Evolutionary conservation across 2,888 invertebrate species (phyloP).

Genomic region (Argynnis bischoffii): DNA sequence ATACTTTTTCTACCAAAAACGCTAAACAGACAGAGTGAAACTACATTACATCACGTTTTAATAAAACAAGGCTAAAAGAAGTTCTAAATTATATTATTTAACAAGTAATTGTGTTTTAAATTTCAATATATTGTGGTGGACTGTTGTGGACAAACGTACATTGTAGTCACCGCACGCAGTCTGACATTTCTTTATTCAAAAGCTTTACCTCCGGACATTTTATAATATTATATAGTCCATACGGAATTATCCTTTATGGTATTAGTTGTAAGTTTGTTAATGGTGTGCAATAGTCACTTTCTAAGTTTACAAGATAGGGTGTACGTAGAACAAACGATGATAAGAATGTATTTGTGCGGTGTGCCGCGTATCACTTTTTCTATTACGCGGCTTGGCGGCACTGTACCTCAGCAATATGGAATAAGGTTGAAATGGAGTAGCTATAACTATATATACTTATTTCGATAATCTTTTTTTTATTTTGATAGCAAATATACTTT

Average conservation of each 20-base stretch:
- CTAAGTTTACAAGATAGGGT: constrained; percentile 14
- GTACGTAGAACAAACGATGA: constrained; percentile 52
- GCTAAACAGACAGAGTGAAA: too few relatives aligned
- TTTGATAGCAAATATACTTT: too few relatives aligned
- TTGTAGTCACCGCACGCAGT: constrained; percentile 46
- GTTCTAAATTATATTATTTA: constrained; percentile 20
- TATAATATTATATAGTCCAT: not conserved
- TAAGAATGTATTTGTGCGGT: constrained; percentile 70
- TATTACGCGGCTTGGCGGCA: constrained; percentile 61
- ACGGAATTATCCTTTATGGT: constrained; percentile 20
- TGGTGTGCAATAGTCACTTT: constrained; percentile 20
- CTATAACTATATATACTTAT: not conserved
- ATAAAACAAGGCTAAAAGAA: too few relatives aligned
- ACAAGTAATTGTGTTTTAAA: constrained; percentile 32
- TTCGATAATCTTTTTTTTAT: not conserved
- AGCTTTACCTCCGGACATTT: constrained; percentile 5
- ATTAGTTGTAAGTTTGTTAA: constrained; percentile 13
- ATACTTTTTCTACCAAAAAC: too few relatives aligned
- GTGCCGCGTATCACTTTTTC: constrained; percentile 76
- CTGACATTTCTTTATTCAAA: constrained; percentile 44
- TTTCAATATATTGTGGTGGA: constrained; percentile 36
- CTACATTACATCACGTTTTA: too few relatives aligned
- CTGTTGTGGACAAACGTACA: constrained; percentile 34
- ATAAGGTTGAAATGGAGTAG: constrained; percentile 42
- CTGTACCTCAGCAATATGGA: constrained; percentile 48